Base-by-base conservation (phyloP, 2,888 invertebrate genomes). In the Bellardia pandia region DNA sequence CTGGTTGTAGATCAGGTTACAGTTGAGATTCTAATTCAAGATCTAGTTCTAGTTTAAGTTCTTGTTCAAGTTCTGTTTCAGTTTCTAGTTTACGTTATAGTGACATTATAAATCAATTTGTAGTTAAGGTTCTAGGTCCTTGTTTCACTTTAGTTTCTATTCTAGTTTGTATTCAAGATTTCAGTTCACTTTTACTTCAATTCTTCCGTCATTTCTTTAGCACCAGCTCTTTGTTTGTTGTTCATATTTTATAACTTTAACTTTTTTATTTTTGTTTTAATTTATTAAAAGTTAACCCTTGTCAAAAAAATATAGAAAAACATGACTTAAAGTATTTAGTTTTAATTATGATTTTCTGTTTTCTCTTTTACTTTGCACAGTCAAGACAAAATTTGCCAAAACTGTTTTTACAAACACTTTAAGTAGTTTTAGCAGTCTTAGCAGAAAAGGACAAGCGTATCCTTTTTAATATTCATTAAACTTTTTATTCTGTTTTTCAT, bases 311-410 rank as follows among this genome's bases (percentile, higher is more conserved):
- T 14, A 16, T 6, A 9, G n/a, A n/a, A 53, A 64, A 51, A 76
- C 58, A 78, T 60, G 58, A 74, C 68, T 86, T 79, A 71, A 82
- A 86, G 74, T 83, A 74, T 86, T 86, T 58, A 62, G 51, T 79
- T 83, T 76, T 76, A 86, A 86, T 79, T 64, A 48, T 66, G 51
- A 72, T 48, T 78, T 51, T 48, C 33, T 23, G 6, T 5, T 14
- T 37, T 4, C n/a, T 40, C 8, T 9, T 3, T n/a, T 23, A 23
- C 16, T 9, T 33, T 8, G 2, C 3, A 23, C 14, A 71, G 48
- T 1, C 33, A 30, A 42, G 40, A 2, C 14, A 72, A 51, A 6
- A 72, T 16, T 45, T 30, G 4, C 4, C 2, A 30, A 69, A 53
- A 53, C 53, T 45, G 45, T 53, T 71, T 71, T 13, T 42, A 14